Conservation (phyloP, 2,113 vertebrate genomes). For the Opisthocomus hoazin region DNA sequence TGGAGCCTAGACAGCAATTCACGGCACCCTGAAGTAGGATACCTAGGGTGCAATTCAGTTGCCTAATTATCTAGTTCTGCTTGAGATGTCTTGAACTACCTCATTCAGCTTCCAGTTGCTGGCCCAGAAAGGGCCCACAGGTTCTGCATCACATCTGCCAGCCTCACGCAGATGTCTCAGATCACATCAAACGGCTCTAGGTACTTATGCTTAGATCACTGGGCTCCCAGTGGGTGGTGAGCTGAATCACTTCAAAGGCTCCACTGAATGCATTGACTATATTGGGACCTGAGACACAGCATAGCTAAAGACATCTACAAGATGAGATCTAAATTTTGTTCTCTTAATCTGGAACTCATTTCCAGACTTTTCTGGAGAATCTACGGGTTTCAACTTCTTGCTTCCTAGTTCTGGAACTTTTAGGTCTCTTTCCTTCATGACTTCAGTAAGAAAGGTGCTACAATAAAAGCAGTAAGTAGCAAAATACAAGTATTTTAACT, state of each 20-base stretch:
- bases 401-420: not conserved
- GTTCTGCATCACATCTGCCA: not conserved
- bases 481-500: not conserved
- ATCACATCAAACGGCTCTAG: not conserved
- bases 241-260: not conserved
- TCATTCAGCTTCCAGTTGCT: not conserved
- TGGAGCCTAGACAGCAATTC: not conserved
- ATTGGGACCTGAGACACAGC: not conserved
- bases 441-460: not conserved
- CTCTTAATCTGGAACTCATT: not conserved
- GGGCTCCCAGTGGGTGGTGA: not conserved
- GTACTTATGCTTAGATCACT: not conserved
- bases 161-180: not conserved
- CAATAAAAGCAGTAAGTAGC: not conserved
- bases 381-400: not conserved
- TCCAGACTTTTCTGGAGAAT: not conserved
- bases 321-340: not conserved
- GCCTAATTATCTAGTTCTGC: not conserved
- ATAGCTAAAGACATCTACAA: not conserved
- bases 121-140: not conserved
- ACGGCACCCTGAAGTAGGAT: not conserved
- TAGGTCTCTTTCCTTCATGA: not conserved
- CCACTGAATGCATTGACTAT: not conserved
- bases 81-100: not conserved
- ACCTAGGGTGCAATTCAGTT: not conserved